Base-by-base conservation (phyloP, 2,113 vertebrate species). In the Neopipo cinnamomea region DNA sequence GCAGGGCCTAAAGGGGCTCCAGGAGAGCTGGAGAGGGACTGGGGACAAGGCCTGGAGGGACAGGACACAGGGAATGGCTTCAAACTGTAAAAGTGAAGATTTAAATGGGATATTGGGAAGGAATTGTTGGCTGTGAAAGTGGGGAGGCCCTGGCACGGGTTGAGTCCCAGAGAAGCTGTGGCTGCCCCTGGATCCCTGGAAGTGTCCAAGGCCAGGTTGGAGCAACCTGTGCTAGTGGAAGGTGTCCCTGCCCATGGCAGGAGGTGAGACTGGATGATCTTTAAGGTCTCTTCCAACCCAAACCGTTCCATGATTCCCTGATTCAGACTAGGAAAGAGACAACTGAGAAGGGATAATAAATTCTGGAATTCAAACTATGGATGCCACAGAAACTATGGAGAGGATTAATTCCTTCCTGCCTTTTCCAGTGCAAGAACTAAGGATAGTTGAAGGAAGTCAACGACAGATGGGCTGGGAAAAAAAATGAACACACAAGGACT, bases 151-250 rank as follows among this genome's bases (percentile, higher is more conserved):
- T 35, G 49, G 8, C 24, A 5, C 49, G 25, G 49, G 24, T 50
- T 25, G 24, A 13, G 4, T n/a, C n/a, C n/a, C 49, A 50, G 24
- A 50, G 49, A 25, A 50, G 49, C 49, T 50, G 49, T 50, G 49
- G 24, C 49, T 50, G 24, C 24, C 49, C 49, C 49, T 50, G 49
- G 49, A 50, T 70, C 79, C 79, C 65, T 59, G 79, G 52, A 1
- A 70, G 7, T 70, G 53, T 0, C 79, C 66, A 3, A 20, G 30
- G 30, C 24, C 66, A 35, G 28, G 35, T 0, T 56, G 73, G 41
- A 44, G 31, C 39, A 7, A 0, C 27, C n/a, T 49, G 65, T 44
- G 47, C 19, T 0, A 1, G 19, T n/a, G 28, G 49, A 0, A 56
- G 23, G 7, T 3, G 2, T 55, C 70, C 41, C n/a, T 56, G 14